phyloP scores from a whole-genome alignment of 2,888 invertebrate species.

The Melanargia galathea region DNA sequence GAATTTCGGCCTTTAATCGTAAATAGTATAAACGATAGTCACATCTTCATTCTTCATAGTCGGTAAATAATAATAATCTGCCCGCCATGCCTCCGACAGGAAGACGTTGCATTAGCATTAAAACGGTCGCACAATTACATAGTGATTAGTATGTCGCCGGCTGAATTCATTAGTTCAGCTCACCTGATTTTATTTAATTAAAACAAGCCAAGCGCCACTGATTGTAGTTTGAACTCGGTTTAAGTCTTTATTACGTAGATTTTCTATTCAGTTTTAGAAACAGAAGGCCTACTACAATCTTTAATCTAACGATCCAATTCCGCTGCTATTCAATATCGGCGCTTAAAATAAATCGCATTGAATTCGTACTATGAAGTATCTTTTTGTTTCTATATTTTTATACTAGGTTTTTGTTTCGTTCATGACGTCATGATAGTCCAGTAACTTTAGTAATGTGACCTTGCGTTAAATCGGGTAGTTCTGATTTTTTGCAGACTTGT shows the following conservation, averaged over 20 bases:
- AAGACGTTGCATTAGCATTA: constrained; percentile 61
- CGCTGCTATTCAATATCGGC: too few relatives aligned
- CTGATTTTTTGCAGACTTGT: too few relatives aligned
- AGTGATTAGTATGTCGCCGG: constrained; percentile 76
- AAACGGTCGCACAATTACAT: constrained; percentile 79
- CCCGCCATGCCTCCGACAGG: constrained; percentile 48
- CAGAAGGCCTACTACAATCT: too few relatives aligned
- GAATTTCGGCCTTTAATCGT: too few relatives aligned
- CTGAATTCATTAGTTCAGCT: constrained; percentile 82
- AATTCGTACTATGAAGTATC: too few relatives aligned
- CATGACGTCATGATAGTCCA: too few relatives aligned
- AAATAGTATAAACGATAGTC: background rate
- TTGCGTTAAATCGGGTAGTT: too few relatives aligned
- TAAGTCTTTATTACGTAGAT: constrained; percentile 32
- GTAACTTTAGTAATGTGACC: too few relatives aligned
- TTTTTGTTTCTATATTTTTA: too few relatives aligned
- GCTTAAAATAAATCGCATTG: too few relatives aligned
- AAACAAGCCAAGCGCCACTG: constrained; percentile 39
- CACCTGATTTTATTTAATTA: constrained; percentile 82
- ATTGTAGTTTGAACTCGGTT: constrained; percentile 22
- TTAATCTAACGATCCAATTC: too few relatives aligned
- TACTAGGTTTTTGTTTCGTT: too few relatives aligned
- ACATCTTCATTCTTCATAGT: constrained; percentile 17
- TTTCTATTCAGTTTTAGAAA: background rate
- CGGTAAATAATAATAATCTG: constrained; percentile 37